Evolutionary conservation across 1,140 invertebrate species (phyloP), one percentile per base, ranked within the genome.

Genomic region (Psilanteris sp.): DNA sequence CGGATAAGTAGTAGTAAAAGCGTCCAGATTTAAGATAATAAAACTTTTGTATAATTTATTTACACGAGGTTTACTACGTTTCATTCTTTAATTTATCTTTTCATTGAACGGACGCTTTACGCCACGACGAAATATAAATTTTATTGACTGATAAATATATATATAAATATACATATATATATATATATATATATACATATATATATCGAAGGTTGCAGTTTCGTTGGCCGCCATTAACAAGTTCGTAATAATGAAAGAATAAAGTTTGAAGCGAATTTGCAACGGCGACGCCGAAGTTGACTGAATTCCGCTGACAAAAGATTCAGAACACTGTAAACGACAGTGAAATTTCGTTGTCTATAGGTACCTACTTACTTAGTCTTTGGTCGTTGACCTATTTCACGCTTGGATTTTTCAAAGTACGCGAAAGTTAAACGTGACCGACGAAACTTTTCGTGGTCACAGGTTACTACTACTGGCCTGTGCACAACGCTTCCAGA

Each of bases 341-440:
- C 74, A 71, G 66, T 66, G 74, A 77, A 71, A 71, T 70, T 70
- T 64, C 32, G 43, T 64, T 59, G 64, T 39, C 59, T 66, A 68
- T 64, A 64, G 39, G n/a, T 46, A 52, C 29, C 64, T 66, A 70
- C 61, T 70, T 70, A 76, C 66, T 67, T 67, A 61, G 39, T 61
- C 66, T 72, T 77, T 78, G 82, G 82, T 81, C 80, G 79, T 68
- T 80, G 82, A 83, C 81, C 81, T 62, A 83, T 79, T 83, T 84
- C 68, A 75, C 77, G 74, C 54, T 71, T 48, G 77, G 62, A 67
- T 82, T 82, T 82, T 83, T 77, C 75, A 73, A 82, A 80, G 79
- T 72, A 52, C 77, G 81, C 79, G 82, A 83, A 82, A 84, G 81
- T 84, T 83, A 78, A 83, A 82, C 77, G 81, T 83, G 83, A 83